These are phyloP conservation scores for Dipodomys ordii DNA, from an alignment of 2,113 vertebrate species.

Conservation along the genomic window DNA sequence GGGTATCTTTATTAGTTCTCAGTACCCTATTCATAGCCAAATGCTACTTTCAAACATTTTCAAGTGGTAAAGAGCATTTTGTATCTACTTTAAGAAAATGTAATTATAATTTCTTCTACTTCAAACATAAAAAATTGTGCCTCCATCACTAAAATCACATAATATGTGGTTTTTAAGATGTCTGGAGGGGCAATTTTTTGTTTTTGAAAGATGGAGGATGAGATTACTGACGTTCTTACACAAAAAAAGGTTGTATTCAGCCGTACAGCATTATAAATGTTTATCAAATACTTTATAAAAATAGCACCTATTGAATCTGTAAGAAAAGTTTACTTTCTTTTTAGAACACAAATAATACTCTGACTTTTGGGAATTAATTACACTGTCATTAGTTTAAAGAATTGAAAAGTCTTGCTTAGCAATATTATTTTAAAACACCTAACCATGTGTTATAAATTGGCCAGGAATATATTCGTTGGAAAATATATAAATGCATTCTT, in stretches of 20 bases:
- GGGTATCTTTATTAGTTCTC: slow-evolving; percentile 34
- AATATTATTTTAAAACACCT: slow-evolving; percentile 69
- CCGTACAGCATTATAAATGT: slow-evolving; percentile 27
- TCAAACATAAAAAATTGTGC: slow-evolving; percentile 57
- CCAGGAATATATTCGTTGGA: slow-evolving; percentile 59
- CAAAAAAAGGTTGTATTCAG: slow-evolving; percentile 16
- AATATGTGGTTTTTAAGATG: slow-evolving; percentile 29
- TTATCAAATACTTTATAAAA: slow-evolving; percentile 54
- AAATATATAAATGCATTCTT: slow-evolving; percentile 69
- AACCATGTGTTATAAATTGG: slow-evolving; percentile 61
- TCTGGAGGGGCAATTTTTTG: neutral
- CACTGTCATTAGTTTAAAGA: neutral
- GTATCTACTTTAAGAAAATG: slow-evolving; percentile 45
- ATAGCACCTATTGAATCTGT: neutral
- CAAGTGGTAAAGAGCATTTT: slow-evolving; percentile 47
- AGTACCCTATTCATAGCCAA: slow-evolving; percentile 18
- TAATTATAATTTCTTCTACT: slow-evolving; percentile 56
- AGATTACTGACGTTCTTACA: slow-evolving; percentile 50
- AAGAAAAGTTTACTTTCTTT: slow-evolving; percentile 40
- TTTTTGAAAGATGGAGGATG: neutral
- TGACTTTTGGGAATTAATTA: neutral
- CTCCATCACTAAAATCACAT: neutral
- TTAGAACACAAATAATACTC: slow-evolving; percentile 49
- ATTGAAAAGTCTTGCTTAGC: slow-evolving; percentile 45
- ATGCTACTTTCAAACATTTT: slow-evolving; percentile 50